Conservation (phyloP, 2,888 invertebrate genomes). For the Eupithecia subfuscata region DNA sequence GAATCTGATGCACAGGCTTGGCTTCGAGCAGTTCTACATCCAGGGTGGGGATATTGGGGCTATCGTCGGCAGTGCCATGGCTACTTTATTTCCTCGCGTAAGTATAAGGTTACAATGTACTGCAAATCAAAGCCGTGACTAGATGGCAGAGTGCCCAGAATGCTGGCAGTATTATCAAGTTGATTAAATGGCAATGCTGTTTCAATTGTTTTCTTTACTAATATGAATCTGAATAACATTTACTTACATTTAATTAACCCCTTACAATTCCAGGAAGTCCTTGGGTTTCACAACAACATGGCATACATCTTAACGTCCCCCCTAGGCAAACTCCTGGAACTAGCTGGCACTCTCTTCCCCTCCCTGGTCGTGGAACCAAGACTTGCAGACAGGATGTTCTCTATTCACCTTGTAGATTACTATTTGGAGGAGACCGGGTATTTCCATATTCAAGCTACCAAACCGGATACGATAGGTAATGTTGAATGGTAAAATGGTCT, state of each 20-base stretch:
- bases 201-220: no score
- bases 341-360: conserved; percentile 83
- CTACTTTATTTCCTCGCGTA: conserved; percentile 78
- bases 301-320: conserved; percentile 58
- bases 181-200: no score
- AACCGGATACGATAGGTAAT: conserved; percentile 89
- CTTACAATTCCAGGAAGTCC: conserved; percentile 62
- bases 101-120: conserved; percentile 9
- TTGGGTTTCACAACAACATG: conserved; percentile 86
- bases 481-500: not conserved
- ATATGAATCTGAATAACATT: not conserved
- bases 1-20: conserved; percentile 88
- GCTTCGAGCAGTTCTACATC: conserved; percentile 85
- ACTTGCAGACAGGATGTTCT: conserved; percentile 56
- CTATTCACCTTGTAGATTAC: conserved; percentile 37
- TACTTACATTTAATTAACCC: not conserved
- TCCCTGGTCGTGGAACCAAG: conserved; percentile 78
- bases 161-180: no score
- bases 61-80: conserved; percentile 64
- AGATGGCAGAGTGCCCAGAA: no score
- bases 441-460: conserved; percentile 91
- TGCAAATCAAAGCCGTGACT: no score
- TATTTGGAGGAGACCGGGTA: conserved; percentile 64
- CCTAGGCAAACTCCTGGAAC: conserved; percentile 54
- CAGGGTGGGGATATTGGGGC: conserved; percentile 93